Conservation (phyloP, 2,888 invertebrate species). For the Crossocerus cetratus region DNA sequence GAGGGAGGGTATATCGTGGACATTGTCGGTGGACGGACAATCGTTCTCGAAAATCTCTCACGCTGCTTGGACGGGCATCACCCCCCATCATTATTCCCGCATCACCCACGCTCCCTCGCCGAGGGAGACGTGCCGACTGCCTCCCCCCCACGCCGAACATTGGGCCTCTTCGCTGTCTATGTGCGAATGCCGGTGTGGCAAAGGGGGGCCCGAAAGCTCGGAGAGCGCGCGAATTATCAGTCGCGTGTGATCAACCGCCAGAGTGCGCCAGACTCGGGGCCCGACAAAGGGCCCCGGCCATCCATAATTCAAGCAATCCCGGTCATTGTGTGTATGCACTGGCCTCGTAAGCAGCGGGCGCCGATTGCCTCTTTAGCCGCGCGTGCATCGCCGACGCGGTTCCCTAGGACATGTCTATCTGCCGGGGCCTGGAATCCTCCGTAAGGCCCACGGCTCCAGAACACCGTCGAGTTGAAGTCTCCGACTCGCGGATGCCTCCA, state of each 20-base stretch:
- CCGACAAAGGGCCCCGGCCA: conserved; percentile 69
- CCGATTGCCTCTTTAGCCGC: conserved; percentile 68
- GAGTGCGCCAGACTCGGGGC: conserved; percentile 47
- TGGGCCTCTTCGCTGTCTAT: too few relatives aligned
- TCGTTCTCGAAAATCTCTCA: conserved; percentile 60
- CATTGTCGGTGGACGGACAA: conserved; percentile 45
- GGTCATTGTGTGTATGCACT: conserved; percentile 63
- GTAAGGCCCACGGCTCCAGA: too few relatives aligned
- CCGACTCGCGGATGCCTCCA: too few relatives aligned
- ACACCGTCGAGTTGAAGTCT: too few relatives aligned
- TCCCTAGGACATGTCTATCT: too few relatives aligned
- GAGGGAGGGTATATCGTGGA: conserved; percentile 8
- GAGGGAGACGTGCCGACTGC: conserved; percentile 28
- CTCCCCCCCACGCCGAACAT: conserved; percentile 10
- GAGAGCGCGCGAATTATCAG: conserved; percentile 65
- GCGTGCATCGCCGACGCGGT: conserved; percentile 16
- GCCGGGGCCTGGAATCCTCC: too few relatives aligned
- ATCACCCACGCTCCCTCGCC: conserved; percentile 52
- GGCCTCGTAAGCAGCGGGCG: conserved; percentile 54
- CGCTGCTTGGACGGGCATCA: conserved; percentile 22
- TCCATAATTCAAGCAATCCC: conserved; percentile 74
- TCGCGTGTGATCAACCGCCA: conserved; percentile 68
- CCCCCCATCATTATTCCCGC: conserved; percentile 56
- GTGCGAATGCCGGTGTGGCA: not conserved
- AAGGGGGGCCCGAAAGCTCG: conserved; percentile 43